Evolutionary conservation across 2,113 vertebrate species (phyloP).

Genomic region (Mastomys natalensis): DNA sequence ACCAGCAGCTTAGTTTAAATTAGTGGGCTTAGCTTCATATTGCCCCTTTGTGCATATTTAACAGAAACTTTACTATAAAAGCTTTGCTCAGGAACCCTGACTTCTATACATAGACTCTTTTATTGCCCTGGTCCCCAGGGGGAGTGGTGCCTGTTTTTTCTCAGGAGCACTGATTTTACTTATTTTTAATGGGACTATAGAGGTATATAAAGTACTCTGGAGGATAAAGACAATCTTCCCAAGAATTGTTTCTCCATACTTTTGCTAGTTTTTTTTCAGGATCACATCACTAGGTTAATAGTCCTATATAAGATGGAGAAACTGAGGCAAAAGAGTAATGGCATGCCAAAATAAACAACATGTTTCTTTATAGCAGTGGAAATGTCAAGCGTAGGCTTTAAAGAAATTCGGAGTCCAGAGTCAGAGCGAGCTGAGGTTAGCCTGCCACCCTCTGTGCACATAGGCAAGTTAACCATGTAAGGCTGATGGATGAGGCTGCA

Average conservation of each 20-base stretch:
- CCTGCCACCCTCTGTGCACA: not conserved
- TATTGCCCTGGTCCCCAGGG: not conserved
- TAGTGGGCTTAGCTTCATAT: constrained; percentile 5
- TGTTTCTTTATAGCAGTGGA: not conserved
- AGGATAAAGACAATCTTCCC: not conserved
- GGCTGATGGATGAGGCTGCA: not conserved
- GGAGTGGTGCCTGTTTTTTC: not conserved
- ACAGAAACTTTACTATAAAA: constrained; percentile 27
- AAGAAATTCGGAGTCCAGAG: not conserved
- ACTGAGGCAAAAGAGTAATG: constrained; percentile 32
- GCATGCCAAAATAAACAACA: not conserved
- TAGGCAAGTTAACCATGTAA: not conserved
- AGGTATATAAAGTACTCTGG: not conserved
- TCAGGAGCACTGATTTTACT: not conserved
- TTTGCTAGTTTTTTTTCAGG: constrained; percentile 52
- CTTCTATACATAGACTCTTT: constrained; percentile 61
- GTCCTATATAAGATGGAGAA: constrained; percentile 37
- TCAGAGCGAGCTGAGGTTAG: not conserved
- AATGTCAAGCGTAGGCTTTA: not conserved
- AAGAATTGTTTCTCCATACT: not conserved
- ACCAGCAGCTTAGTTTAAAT: constrained; percentile 55
- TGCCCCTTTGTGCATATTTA: constrained; percentile 30
- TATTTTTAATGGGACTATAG: not conserved
- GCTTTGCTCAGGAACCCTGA: constrained; percentile 55
- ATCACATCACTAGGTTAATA: constrained; percentile 19